Evolutionary conservation across 2,888 invertebrate species (phyloP), one percentile per base, ranked within the genome.

Genomic region (Harpalus rubripes): DNA sequence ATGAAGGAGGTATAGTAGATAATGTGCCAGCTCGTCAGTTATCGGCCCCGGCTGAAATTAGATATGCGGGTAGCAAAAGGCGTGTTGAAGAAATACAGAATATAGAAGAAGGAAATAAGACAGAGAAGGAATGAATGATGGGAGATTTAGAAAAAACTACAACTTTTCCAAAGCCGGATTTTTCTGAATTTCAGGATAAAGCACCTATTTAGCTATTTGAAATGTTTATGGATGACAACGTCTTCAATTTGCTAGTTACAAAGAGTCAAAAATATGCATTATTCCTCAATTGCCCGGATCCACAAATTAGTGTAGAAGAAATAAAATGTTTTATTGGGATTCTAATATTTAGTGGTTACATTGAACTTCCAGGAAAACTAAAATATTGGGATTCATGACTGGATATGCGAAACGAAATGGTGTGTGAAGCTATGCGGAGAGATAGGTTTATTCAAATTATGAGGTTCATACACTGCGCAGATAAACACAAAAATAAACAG

Each of bases 401-500:
- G 76, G 26, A 26, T 86, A 6, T 58, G 63, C 10, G 56, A 87
- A 7, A 32, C 87, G 16, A 88, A 88, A 87, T 59, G 87, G 10
- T 76, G 87, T n/a, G n/a, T n/a, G n/a, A n/a, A n/a, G n/a, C n/a
- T n/a, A n/a, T n/a, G n/a, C n/a, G n/a, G n/a, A n/a, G 7, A 68
- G n/a, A 88, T 61, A 63, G 86, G 22, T 88, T 87, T 86, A 44
- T 85, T 61, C 81, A 87, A 86, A 88, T 88, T 56, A 68, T 86
- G 41, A 86, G 52, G 52, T 39, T 52, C 10, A 79, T 79, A 52
- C 65, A 65, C 65, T 65, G 65, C 22, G 65, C 65, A 65, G 26
- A 65, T 65, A n/a, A 85, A 85, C 84, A 84, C 59, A 56, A 85
- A 86, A 32, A 74, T 85, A 16, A 58, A 87, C 65, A 15, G 16